Conservation (phyloP, 2,797 vertebrate species). For the Potorous gilbertii region DNA sequence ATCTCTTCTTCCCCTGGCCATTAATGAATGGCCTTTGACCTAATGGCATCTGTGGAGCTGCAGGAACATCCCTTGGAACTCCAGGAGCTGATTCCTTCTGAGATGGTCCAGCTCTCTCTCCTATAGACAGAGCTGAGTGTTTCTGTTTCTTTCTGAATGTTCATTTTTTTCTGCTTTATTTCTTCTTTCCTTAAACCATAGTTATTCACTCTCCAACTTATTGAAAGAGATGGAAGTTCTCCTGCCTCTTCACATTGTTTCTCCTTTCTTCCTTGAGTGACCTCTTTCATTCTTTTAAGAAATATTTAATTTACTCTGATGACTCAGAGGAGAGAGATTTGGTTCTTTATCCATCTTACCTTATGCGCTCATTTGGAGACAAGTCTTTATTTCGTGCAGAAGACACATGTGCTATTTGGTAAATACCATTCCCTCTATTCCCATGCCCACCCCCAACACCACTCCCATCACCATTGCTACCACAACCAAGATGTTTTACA, state of each 20-base stretch:
- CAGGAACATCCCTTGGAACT: not conserved
- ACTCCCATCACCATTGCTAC: rapidly evolving
- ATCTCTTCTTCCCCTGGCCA: not conserved
- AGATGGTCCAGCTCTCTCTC: not conserved
- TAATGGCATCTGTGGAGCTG: not conserved
- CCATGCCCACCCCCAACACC: not conserved
- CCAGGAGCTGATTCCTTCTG: not conserved
- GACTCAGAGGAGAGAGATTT: not conserved
- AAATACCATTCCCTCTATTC: not conserved
- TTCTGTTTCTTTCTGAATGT: not conserved
- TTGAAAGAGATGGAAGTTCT: not conserved
- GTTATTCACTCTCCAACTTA: not conserved
- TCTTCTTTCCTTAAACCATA: not conserved
- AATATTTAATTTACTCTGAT: not conserved
- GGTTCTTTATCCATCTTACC: not conserved
- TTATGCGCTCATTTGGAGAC: not conserved
- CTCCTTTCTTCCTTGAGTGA: not conserved
- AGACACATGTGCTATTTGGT: not conserved
- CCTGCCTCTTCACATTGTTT: not conserved
- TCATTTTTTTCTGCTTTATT: not conserved
- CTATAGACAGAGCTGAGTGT: not conserved
- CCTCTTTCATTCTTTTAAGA: not conserved
- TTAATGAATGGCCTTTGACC: not conserved
- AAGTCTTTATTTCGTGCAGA: not conserved
- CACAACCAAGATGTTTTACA: not conserved